Conservation (phyloP, 2,888 invertebrate genomes). For the Agrilus biguttatus region DNA sequence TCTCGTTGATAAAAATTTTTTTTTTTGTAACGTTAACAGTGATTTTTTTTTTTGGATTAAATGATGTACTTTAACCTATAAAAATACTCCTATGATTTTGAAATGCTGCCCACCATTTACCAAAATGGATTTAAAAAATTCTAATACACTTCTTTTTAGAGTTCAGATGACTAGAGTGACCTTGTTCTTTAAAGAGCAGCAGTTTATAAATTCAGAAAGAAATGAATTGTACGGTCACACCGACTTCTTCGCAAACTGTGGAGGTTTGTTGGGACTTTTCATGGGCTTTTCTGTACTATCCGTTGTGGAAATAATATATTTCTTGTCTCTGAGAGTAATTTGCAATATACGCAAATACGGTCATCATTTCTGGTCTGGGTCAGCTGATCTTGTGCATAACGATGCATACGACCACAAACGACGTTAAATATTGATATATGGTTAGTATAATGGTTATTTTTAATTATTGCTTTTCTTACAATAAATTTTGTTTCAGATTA, state of each 20-base stretch:
- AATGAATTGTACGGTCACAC: conserved; percentile 41
- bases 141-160: conserved; percentile 24
- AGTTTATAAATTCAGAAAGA: conserved; percentile 39
- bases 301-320: conserved; percentile 45
- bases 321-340: conserved; percentile 35
- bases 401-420: conserved; percentile 18
- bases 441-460: no score
- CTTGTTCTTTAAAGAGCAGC: conserved; percentile 57
- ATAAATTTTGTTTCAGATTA: no score
- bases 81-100: no score
- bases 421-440: no score
- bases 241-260: conserved; percentile 43
- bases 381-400: conserved; percentile 17
- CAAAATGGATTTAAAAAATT: no score
- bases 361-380: conserved; percentile 27
- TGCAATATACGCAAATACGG: conserved; percentile 35
- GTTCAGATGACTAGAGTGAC: conserved; percentile 44
- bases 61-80: neutral
- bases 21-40: no score
- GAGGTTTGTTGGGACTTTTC: conserved; percentile 43
- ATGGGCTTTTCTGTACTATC: conserved; percentile 52
- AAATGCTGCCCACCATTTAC: no score
- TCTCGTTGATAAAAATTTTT: no score
- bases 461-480: no score
- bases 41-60: no score